phyloP scores from a whole-genome alignment of 2,113 vertebrate genomes.

The Oreochromis tanganicae region DNA sequence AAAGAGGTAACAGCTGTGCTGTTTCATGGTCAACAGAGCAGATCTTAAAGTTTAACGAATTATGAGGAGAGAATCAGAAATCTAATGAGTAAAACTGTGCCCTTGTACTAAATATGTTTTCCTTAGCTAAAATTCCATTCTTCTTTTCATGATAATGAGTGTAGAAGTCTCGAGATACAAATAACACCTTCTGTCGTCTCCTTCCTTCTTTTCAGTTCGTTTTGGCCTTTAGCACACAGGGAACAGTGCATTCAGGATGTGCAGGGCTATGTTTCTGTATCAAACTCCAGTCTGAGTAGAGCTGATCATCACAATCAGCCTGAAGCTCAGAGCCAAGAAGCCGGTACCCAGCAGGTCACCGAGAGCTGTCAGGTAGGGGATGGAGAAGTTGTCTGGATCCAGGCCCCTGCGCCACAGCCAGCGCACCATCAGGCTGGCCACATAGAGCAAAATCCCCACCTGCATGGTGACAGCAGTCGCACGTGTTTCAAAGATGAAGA shows the following conservation, averaged over 20 bases:
- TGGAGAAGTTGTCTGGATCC: conserved; percentile 91
- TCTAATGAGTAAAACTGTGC: neutral
- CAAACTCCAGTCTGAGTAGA: neutral
- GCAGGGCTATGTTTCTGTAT: neutral
- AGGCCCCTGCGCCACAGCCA: conserved; percentile 81
- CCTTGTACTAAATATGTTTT: neutral
- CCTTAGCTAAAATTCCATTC: neutral
- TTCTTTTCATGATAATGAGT: neutral
- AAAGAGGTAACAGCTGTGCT: neutral
- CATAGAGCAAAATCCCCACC: conserved; percentile 83
- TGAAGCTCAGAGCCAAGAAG: conserved; percentile 85
- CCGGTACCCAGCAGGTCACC: conserved; percentile 89
- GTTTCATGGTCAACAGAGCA: neutral
- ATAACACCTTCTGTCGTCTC: neutral
- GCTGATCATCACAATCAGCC: neutral
- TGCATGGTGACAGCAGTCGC: conserved; percentile 28
- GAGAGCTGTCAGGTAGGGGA: conserved; percentile 91
- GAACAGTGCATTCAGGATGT: neutral
- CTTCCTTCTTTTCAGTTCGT: neutral
- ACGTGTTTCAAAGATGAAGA: neutral
- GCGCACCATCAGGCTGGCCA: conserved; percentile 77
- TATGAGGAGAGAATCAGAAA: neutral
- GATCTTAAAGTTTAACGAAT: neutral
- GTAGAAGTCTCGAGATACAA: neutral
- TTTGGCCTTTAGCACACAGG: neutral